Percentiles rank a stretch among this genome's conserved stretches.
Conservation (phyloP, 2,888 invertebrate genomes). For the Cheilosia soror region DNA sequence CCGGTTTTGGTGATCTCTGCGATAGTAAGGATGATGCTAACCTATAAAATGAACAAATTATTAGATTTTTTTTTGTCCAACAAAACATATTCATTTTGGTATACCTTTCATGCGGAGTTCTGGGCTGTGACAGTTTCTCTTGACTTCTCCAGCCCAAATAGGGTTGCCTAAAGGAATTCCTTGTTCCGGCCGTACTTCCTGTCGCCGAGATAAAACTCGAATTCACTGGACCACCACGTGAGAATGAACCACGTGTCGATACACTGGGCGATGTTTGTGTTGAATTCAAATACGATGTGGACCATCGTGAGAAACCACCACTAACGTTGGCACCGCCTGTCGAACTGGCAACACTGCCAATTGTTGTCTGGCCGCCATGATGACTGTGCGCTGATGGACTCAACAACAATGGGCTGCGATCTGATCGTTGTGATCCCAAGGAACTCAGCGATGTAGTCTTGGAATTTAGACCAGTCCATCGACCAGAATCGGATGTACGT, state of each 20-base stretch:
- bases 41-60: slow-evolving; percentile 81
- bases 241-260: slow-evolving; percentile 89
- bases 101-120: slow-evolving; percentile 93
- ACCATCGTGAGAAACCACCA: slow-evolving; percentile 86
- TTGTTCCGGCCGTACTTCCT: slow-evolving; percentile 86
- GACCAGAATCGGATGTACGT: slow-evolving; percentile 88
- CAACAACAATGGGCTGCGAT: slow-evolving; percentile 83
- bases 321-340: slow-evolving; percentile 70
- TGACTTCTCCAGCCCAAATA: slow-evolving; percentile 96
- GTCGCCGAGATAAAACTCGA: slow-evolving; percentile 86
- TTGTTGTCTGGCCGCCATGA: slow-evolving; percentile 82
- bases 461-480: slow-evolving; percentile 89
- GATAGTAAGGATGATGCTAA: slow-evolving; percentile 88
- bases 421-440: slow-evolving; percentile 85
- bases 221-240: slow-evolving; percentile 85
- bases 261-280: slow-evolving; percentile 90
- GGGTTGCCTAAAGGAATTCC: slow-evolving; percentile 91
- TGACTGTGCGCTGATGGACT: slow-evolving; percentile 84
- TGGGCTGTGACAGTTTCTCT: slow-evolving; percentile 91
- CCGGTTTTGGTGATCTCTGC: slow-evolving; percentile 83
- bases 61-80: neutral
- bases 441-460: slow-evolving; percentile 95
- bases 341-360: slow-evolving; percentile 56
- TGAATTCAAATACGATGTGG: slow-evolving; percentile 90
- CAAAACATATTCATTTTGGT: slow-evolving; percentile 19